Conservation (phyloP, 2,888 invertebrate species). For the Micoletzkya japonica region DNA sequence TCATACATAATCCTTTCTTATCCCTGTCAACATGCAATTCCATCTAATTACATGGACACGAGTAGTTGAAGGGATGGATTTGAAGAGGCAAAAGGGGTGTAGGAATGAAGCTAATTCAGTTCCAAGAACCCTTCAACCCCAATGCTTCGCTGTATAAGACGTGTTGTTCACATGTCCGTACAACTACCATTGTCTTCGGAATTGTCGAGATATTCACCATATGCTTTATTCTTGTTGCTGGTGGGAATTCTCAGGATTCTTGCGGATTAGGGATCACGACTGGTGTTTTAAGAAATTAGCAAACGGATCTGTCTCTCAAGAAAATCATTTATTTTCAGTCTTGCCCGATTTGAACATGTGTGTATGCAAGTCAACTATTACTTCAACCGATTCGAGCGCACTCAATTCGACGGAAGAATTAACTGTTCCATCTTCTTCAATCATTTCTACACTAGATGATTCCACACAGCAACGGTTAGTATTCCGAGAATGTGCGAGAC, state of each 20-base stretch:
- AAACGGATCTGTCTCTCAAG: background rate
- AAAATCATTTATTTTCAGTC: conserved; percentile 31
- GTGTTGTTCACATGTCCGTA: conserved; percentile 50
- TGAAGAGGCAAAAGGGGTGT: too few relatives aligned
- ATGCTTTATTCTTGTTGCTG: conserved; percentile 59
- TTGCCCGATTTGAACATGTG: conserved; percentile 49
- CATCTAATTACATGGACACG: too few relatives aligned
- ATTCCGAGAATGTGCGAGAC: background rate
- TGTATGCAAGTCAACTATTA: conserved; percentile 31
- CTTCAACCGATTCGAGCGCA: too few relatives aligned
- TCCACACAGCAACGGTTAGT: background rate
- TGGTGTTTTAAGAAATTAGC: too few relatives aligned
- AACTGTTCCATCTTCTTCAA: background rate
- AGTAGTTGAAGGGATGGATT: too few relatives aligned
- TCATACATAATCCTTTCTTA: too few relatives aligned
- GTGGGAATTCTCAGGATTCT: too few relatives aligned
- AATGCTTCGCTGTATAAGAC: conserved; percentile 39
- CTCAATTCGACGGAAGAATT: too few relatives aligned
- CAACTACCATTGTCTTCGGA: conserved; percentile 56
- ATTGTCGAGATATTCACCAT: conserved; percentile 59
- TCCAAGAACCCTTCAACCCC: conserved; percentile 41
- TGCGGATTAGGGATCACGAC: too few relatives aligned
- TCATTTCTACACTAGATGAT: background rate
- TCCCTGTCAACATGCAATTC: too few relatives aligned
- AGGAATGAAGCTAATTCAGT: too few relatives aligned